These are phyloP conservation scores for Aphelocoma californica DNA, from an alignment of 2,797 vertebrate genomes.

Conservation along the genomic window DNA sequence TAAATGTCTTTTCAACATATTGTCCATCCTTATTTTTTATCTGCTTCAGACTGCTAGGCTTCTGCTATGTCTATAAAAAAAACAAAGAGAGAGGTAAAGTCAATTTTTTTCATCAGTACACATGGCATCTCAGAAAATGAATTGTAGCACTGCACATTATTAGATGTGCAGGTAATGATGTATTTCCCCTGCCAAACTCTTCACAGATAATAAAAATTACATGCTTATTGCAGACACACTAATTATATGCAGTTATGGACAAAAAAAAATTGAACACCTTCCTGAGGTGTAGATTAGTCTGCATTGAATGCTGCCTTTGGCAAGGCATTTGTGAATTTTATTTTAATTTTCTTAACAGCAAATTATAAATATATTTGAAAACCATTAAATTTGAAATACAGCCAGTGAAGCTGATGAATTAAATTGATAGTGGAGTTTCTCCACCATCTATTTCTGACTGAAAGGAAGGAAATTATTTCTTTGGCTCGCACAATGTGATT, in stretches of 20 bases:
- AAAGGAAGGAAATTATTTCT: constrained; percentile 47
- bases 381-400: constrained; percentile 63
- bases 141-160: constrained; percentile 48
- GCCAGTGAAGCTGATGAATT: constrained; percentile 49
- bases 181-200: constrained; percentile 59
- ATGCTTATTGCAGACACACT: constrained; percentile 60
- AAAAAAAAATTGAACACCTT: constrained; percentile 35
- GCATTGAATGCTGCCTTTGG: constrained; percentile 13
- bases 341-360: constrained; percentile 53
- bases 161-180: constrained; percentile 70
- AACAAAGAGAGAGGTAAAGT: constrained; percentile 52
- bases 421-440: constrained; percentile 44
- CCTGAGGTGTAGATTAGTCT: constrained; percentile 47
- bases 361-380: constrained; percentile 67
- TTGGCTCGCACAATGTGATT: neutral
- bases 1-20: constrained; percentile 27
- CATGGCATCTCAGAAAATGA: constrained; percentile 52
- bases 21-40: constrained; percentile 52
- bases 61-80: constrained; percentile 56
- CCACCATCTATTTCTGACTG: constrained; percentile 9
- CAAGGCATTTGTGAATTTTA: constrained; percentile 31
- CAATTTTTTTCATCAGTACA: constrained; percentile 34
- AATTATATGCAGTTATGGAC: constrained; percentile 67
- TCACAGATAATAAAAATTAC: constrained; percentile 72
- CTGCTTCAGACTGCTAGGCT: constrained; percentile 39